Conservation (phyloP, 2,113 vertebrate genomes). For the Microtus oregoni region DNA sequence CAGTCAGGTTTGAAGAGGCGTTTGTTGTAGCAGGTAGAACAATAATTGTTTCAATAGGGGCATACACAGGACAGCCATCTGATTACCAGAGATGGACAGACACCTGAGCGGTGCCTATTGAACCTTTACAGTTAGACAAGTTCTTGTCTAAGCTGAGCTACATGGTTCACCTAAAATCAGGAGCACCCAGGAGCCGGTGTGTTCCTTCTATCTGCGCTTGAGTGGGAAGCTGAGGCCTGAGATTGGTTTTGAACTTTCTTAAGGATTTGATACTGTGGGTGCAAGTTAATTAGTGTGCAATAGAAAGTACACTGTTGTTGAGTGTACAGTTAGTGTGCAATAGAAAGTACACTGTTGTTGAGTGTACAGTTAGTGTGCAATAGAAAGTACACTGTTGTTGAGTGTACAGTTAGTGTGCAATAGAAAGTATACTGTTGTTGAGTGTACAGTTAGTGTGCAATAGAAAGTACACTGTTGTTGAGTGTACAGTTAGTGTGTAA, state of each 20-base stretch:
- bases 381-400: neutral
- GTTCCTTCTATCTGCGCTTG: neutral
- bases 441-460: neutral
- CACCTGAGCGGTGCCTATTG: neutral
- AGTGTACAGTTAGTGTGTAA: neutral
- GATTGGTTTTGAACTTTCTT: conserved; percentile 3
- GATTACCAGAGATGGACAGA: neutral
- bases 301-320: neutral
- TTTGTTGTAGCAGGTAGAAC: conserved; percentile 7
- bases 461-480: too few species aligned
- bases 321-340: neutral
- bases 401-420: neutral
- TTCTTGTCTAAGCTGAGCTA: neutral
- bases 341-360: too few species aligned
- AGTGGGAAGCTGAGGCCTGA: neutral
- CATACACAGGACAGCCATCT: neutral
- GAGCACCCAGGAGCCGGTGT: neutral
- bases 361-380: too few species aligned
- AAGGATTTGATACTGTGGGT: conserved; percentile 14
- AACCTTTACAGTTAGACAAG: neutral
- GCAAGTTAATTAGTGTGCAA: neutral
- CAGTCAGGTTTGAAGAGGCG: neutral
- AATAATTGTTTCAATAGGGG: conserved; percentile 9
- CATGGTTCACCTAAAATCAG: neutral
- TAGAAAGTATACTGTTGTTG: neutral